A percentile compares a stretch with the other conserved stretches of the same genome.
phyloP scores from a whole-genome alignment of 2,888 invertebrate genomes.

The Pherbina coryleti region DNA sequence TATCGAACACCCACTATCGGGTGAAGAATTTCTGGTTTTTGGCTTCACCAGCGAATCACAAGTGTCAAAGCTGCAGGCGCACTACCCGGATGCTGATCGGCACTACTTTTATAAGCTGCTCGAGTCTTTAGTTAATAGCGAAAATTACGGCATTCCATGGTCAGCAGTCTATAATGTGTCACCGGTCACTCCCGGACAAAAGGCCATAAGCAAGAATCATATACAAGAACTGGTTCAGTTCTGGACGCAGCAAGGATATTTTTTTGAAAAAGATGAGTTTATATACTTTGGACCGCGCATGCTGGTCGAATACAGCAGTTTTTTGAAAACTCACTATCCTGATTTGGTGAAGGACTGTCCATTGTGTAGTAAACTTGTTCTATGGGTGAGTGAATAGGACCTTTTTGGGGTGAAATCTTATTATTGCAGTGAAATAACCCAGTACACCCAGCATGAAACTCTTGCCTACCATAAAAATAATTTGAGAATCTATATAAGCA shows the following conservation, averaged over 20 bases:
- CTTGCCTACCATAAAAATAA: too few relatives aligned
- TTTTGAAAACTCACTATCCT: slow-evolving; percentile 52
- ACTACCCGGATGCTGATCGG: slow-evolving; percentile 53
- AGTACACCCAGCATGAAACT: too few relatives aligned
- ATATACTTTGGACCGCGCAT: slow-evolving; percentile 57
- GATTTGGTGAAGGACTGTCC: slow-evolving; percentile 54
- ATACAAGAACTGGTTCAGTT: slow-evolving; percentile 52
- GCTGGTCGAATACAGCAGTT: slow-evolving; percentile 55
- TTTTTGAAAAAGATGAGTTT: slow-evolving; percentile 50
- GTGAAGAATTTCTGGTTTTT: slow-evolving; percentile 55
- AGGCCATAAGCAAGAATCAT: slow-evolving; percentile 52
- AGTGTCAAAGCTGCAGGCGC: slow-evolving; percentile 50
- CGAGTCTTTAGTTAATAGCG: slow-evolving; percentile 48
- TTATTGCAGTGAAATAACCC: too few relatives aligned
- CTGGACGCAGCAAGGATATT: slow-evolving; percentile 57
- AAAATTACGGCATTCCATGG: slow-evolving; percentile 53
- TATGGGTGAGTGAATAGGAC: slow-evolving; percentile 53
- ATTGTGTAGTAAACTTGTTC: slow-evolving; percentile 54
- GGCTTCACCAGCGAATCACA: slow-evolving; percentile 49
- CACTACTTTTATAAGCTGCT: slow-evolving; percentile 55
- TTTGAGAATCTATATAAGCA: too few relatives aligned
- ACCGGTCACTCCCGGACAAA: slow-evolving; percentile 46
- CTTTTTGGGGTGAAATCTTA: background rate
- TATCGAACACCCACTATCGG: slow-evolving; percentile 53
- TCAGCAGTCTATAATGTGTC: slow-evolving; percentile 50